Evolutionary conservation across 2,888 invertebrate species (phyloP).

Genomic region (Ichneumon xanthorius): DNA sequence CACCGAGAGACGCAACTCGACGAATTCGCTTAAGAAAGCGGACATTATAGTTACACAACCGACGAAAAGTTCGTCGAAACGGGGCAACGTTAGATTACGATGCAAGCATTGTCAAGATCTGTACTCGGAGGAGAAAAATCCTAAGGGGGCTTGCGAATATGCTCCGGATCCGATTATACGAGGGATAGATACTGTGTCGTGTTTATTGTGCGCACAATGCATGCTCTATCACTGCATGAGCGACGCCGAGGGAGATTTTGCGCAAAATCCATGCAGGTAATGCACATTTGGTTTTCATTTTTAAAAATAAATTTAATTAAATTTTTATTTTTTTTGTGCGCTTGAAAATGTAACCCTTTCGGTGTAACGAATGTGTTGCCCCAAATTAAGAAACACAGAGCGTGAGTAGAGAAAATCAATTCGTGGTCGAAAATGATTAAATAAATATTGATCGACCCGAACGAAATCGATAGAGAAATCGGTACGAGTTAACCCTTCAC

Average conservation of each 20-base stretch:
- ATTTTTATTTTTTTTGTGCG: too few species aligned
- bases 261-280: constrained; percentile 92
- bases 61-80: constrained; percentile 81
- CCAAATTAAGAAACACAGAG: too few species aligned
- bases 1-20: constrained; percentile 79
- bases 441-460: too few species aligned
- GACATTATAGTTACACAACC: constrained; percentile 86
- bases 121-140: constrained; percentile 93
- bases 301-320: background rate
- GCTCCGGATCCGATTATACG: constrained; percentile 94
- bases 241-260: constrained; percentile 95
- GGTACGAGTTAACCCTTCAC: too few species aligned
- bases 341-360: too few species aligned
- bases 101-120: constrained; percentile 92
- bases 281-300: background rate
- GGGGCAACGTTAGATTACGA: constrained; percentile 84
- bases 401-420: too few species aligned
- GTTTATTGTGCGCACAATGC: constrained; percentile 95
- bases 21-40: constrained; percentile 88
- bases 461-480: too few species aligned
- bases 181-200: constrained; percentile 93
- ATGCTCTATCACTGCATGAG: constrained; percentile 97
- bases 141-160: constrained; percentile 93
- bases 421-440: too few species aligned
- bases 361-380: too few species aligned